phyloP scores from a whole-genome alignment of 2,888 invertebrate species.

The Arctia plantaginis region DNA sequence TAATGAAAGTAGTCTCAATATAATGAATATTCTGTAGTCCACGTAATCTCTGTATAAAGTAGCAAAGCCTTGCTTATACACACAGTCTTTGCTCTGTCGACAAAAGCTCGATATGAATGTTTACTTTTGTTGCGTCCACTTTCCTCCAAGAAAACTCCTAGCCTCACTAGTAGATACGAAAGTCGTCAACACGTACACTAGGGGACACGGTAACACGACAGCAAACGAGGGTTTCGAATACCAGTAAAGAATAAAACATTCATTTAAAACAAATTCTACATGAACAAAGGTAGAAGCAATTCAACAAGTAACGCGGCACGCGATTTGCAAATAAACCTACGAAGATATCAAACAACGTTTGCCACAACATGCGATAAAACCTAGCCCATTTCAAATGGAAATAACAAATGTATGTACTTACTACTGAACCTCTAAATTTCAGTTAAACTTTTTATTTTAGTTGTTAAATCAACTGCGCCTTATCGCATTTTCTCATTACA shows the following conservation, averaged over 20 bases:
- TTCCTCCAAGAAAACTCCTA: slow-evolving; percentile 34
- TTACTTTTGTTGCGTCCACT: slow-evolving; percentile 39
- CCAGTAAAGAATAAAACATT: slow-evolving; percentile 54
- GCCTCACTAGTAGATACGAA: slow-evolving; percentile 14
- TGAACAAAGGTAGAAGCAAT: slow-evolving; percentile 69
- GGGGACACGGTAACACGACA: slow-evolving; percentile 40
- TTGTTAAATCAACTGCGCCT: slow-evolving; percentile 32
- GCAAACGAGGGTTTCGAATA: slow-evolving; percentile 45
- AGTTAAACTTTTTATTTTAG: slow-evolving; percentile 58
- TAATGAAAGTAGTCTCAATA: background rate
- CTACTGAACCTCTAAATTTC: slow-evolving; percentile 53
- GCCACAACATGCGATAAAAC: slow-evolving; percentile 78
- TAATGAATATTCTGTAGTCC: slow-evolving; percentile 2
- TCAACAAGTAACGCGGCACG: slow-evolving; percentile 80
- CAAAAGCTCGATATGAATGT: slow-evolving; percentile 42
- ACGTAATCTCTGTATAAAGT: slow-evolving; percentile 15
- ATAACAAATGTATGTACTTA: slow-evolving; percentile 73
- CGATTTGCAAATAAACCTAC: slow-evolving; percentile 84
- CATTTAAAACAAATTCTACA: slow-evolving; percentile 57
- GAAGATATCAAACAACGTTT: slow-evolving; percentile 80
- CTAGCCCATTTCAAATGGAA: slow-evolving; percentile 72
- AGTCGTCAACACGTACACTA: slow-evolving; percentile 41
- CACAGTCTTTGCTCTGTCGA: slow-evolving; percentile 26
- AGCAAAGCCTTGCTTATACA: slow-evolving; percentile 21
- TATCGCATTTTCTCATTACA: background rate